Percentiles rank a stretch among this genome's conserved stretches.
Conservation (phyloP, 2,797 vertebrate species). For the Coccyzus lansbergi region DNA sequence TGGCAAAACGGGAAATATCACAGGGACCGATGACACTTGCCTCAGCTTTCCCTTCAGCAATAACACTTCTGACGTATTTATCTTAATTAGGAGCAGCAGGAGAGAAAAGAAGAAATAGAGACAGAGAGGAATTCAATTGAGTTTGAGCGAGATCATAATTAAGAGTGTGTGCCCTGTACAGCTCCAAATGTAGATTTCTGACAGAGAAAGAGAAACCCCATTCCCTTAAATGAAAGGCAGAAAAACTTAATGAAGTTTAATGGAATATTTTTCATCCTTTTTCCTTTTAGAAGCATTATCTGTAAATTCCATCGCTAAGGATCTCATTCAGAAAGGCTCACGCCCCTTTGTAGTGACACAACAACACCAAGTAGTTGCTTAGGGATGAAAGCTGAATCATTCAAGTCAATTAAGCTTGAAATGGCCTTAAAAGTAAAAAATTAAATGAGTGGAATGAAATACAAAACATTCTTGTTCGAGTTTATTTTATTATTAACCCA, state of each 20-base stretch:
- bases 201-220: neutral
- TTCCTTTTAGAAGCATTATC: neutral
- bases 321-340: neutral
- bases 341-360: neutral
- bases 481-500: neutral
- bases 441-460: neutral
- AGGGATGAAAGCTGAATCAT: neutral
- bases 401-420: neutral
- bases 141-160: conserved; percentile 58
- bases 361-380: neutral
- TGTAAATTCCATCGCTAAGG: neutral
- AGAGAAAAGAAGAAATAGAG: conserved; percentile 45
- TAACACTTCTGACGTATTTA: conserved; percentile 63
- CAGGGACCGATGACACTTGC: conserved; percentile 49
- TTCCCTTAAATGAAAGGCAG: conserved; percentile 6
- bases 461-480: neutral
- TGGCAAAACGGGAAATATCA: conserved; percentile 56
- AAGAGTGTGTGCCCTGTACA: neutral
- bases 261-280: neutral
- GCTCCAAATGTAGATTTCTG: conserved; percentile 32
- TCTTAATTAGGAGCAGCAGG: conserved; percentile 68
- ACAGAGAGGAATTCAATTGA: conserved; percentile 45
- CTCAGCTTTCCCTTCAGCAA: conserved; percentile 52
- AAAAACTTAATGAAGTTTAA: neutral
- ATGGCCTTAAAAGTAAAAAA: neutral